These are phyloP conservation scores for Chaetophractus vellerosus DNA, from an alignment of 2,797 vertebrate genomes.

Conservation along the genomic window DNA sequence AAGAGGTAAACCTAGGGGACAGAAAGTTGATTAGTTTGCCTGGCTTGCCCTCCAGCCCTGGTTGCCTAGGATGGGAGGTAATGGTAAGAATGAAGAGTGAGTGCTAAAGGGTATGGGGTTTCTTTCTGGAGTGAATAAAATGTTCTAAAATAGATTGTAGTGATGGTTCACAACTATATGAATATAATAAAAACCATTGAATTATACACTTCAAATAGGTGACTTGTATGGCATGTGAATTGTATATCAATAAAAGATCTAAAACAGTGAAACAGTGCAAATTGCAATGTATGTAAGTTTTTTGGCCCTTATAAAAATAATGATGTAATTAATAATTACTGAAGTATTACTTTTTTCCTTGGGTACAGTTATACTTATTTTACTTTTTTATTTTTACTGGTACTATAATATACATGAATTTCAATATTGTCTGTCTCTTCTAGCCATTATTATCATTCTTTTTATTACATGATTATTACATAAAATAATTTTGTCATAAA, in stretches of 20 bases:
- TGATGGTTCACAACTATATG: neutral
- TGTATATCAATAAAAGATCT: slow-evolving; percentile 1
- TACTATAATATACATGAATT: neutral
- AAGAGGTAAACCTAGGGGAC: slow-evolving; percentile 16
- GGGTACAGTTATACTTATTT: neutral
- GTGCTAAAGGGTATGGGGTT: neutral
- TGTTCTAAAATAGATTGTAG: neutral
- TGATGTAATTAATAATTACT: neutral
- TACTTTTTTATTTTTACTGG: slow-evolving; percentile 47
- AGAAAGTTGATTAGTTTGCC: neutral
- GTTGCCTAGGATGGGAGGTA: neutral
- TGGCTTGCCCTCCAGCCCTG: too few relatives aligned
- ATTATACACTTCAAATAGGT: neutral
- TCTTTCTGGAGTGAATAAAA: neutral
- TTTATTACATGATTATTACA: neutral
- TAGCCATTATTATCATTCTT: neutral
- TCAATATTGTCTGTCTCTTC: neutral
- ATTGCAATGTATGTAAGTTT: neutral
- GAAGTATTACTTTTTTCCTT: neutral
- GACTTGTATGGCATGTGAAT: neutral
- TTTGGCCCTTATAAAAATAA: neutral
- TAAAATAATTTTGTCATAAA: slow-evolving; percentile 45
- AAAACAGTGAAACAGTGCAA: slow-evolving; percentile 23
- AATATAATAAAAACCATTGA: neutral
- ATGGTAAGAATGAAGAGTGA: neutral